Percentiles rank a stretch among this genome's conserved stretches.
phyloP scores from a whole-genome alignment of 2,888 invertebrate genomes.

The Amphipoea oculea region DNA sequence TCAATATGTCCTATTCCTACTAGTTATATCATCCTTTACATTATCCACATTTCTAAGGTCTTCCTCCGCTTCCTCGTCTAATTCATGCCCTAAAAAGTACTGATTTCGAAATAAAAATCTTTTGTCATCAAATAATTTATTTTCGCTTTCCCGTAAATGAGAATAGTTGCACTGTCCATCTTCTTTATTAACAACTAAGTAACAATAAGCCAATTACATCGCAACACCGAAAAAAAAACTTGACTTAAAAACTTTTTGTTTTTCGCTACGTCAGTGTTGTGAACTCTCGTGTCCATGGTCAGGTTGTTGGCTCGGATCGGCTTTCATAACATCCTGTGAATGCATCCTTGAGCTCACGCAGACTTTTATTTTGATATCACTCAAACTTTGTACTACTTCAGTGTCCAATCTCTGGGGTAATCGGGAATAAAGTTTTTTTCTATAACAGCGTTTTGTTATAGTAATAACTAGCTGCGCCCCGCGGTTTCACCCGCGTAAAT shows the following conservation, averaged over 20 bases:
- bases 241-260: slow-evolving; percentile 8
- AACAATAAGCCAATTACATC: neutral
- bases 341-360: slow-evolving; percentile 36
- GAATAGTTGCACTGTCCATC: neutral
- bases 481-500: too few species aligned
- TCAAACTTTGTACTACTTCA: neutral
- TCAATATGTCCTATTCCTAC: neutral
- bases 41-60: too few species aligned
- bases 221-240: slow-evolving; percentile 5
- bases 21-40: neutral
- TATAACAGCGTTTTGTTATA: neutral
- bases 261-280: slow-evolving; percentile 4
- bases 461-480: too few species aligned
- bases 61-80: too few species aligned
- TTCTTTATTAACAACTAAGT: neutral
- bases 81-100: neutral
- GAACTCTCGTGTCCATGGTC: slow-evolving; percentile 31
- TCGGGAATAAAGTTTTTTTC: neutral
- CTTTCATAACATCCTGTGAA: slow-evolving; percentile 55
- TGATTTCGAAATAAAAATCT: neutral
- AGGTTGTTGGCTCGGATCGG: slow-evolving; percentile 37
- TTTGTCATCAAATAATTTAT: neutral
- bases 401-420: neutral
- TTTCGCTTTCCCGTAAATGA: neutral
- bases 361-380: slow-evolving; percentile 22